Evolutionary conservation across 2,113 vertebrate species (phyloP).

Genomic region (Saguinus midas): DNA sequence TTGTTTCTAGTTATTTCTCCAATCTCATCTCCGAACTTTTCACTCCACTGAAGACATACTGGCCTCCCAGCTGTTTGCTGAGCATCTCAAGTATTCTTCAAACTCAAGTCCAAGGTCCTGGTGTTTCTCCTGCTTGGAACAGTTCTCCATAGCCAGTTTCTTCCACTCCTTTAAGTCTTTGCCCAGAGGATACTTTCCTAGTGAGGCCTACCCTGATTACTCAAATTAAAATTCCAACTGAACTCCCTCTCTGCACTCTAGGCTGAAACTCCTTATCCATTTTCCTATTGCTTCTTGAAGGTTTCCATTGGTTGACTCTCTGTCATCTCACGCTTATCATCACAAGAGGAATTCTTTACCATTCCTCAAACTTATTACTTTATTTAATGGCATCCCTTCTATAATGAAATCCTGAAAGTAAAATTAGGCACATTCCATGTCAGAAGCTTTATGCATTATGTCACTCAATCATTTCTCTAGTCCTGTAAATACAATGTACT

Average conservation of each 20-base stretch:
- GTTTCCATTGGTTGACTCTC: neutral
- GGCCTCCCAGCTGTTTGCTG: neutral
- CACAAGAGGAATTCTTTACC: neutral
- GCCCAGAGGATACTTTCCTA: neutral
- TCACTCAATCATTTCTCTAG: neutral
- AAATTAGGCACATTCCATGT: neutral
- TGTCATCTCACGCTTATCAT: neutral
- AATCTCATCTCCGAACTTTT: slow-evolving; percentile 8
- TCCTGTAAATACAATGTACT: neutral
- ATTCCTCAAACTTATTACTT: neutral
- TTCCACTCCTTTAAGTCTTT: neutral
- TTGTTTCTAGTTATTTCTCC: neutral
- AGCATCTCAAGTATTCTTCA: neutral
- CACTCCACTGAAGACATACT: neutral
- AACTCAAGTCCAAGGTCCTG: neutral
- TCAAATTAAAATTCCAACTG: neutral
- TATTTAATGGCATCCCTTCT: neutral
- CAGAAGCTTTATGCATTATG: neutral
- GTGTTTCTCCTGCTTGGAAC: neutral
- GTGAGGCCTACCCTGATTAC: neutral
- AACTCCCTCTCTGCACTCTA: neutral
- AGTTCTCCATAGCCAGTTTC: neutral
- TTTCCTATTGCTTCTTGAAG: neutral
- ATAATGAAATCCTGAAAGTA: neutral
- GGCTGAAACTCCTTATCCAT: neutral